Percentiles rank a stretch among this genome's conserved stretches.
Conservation (phyloP, 2,888 invertebrate species). For the Apodemia hepburni region DNA sequence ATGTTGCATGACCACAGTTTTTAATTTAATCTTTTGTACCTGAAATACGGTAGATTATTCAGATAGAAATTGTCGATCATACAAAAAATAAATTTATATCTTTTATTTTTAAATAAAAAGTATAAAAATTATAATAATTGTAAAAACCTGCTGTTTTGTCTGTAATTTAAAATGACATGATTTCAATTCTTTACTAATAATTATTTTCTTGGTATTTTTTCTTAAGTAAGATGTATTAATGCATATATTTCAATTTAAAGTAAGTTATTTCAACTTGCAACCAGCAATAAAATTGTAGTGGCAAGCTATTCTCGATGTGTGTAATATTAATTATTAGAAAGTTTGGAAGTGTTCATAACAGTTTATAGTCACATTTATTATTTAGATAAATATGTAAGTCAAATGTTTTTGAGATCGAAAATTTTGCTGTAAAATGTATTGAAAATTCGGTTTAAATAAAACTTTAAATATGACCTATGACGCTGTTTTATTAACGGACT, state of each 20-base stretch:
- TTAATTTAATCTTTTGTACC: constrained; percentile 21
- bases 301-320: neutral
- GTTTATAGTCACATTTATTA: constrained; percentile 78
- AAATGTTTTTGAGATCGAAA: constrained; percentile 54
- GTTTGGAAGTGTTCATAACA: constrained; percentile 31
- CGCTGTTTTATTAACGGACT: constrained; percentile 48
- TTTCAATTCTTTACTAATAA: constrained; percentile 1
- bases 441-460: constrained; percentile 71
- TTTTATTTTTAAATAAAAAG: too few relatives aligned
- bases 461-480: constrained; percentile 45
- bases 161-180: too few relatives aligned
- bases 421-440: constrained; percentile 70
- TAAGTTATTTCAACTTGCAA: neutral
- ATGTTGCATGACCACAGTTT: constrained; percentile 28
- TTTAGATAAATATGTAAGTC: constrained; percentile 52
- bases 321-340: constrained; percentile 21
- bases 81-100: too few relatives aligned
- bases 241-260: neutral
- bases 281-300: neutral
- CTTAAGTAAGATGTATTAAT: neutral
- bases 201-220: constrained; percentile 26
- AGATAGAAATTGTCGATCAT: neutral
- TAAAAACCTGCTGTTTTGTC: too few relatives aligned
- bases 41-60: neutral
- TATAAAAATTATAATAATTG: too few relatives aligned